Percentiles rank a stretch among this genome's conserved stretches.
Conservation (phyloP, 1,140 invertebrate species). For the Leptinotarsa defecta region DNA sequence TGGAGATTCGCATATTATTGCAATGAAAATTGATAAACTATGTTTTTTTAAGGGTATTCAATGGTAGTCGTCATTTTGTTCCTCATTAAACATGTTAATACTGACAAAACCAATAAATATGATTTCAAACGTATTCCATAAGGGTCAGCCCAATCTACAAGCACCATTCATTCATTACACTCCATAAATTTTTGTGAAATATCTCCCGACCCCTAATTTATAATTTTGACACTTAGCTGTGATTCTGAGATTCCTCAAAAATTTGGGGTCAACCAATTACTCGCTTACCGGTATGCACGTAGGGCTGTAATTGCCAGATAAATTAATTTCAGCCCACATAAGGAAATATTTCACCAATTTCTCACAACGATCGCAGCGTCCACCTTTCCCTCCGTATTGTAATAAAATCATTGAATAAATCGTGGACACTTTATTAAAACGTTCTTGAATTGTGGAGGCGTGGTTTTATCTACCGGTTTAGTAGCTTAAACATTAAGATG, state of each 20-base stretch:
- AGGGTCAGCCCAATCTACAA: no score
- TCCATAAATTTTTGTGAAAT: not conserved
- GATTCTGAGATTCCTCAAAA: not conserved
- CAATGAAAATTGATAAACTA: no score
- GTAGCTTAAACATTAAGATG: not conserved
- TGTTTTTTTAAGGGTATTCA: no score
- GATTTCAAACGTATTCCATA: no score
- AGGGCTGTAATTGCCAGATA: not conserved
- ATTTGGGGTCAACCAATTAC: conserved; percentile 1
- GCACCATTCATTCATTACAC: not conserved
- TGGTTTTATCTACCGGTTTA: not conserved
- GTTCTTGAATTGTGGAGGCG: not conserved
- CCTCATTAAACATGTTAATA: no score
- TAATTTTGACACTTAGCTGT: not conserved
- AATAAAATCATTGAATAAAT: conserved; percentile 5
- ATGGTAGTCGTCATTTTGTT: no score
- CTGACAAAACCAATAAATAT: no score
- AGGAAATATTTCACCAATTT: not conserved
- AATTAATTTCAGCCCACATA: conserved; percentile 2
- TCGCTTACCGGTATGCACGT: not conserved
- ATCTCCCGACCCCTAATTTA: not conserved
- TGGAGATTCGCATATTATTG: no score
- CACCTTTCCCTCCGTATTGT: not conserved
- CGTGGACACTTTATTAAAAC: conserved; percentile 5
- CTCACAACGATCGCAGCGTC: not conserved